Percentiles rank a stretch among this genome's conserved stretches.
Conservation (phyloP, 2,888 invertebrate species). For the Poecilobothrus nobilitatus region DNA sequence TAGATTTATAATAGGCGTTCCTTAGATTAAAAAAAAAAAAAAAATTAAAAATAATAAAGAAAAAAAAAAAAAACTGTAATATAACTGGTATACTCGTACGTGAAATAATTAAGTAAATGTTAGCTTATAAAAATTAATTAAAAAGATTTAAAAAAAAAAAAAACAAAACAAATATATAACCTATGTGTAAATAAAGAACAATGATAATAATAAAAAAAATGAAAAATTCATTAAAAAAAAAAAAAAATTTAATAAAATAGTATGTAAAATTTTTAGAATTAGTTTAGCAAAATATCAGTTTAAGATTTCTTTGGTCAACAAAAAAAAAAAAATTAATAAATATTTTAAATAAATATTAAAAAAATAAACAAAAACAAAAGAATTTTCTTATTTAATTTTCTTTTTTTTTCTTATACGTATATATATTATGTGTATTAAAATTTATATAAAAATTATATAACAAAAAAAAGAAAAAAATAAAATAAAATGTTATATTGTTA, state of each 20-base stretch:
- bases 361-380: no score
- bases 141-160: no score
- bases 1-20: slow-evolving; percentile 2
- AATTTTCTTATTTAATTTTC: no score
- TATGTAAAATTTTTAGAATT: neutral
- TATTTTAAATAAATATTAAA: no score
- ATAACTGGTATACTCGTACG: slow-evolving; percentile 1
- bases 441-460: no score
- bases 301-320: no score
- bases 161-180: neutral
- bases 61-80: neutral
- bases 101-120: neutral
- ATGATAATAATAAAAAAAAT: neutral
- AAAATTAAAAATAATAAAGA: neutral
- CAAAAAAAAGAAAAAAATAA: no score
- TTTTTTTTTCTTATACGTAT: no score
- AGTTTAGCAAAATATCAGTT: neutral
- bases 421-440: no score
- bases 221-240: neutral
- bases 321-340: no score
- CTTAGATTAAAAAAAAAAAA: neutral
- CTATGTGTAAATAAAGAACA: neutral
- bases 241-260: neutral
- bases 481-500: no score
- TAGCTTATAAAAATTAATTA: neutral